Base-by-base conservation (phyloP, 2,888 invertebrate genomes). In the Synanthedon tipuliformis region DNA sequence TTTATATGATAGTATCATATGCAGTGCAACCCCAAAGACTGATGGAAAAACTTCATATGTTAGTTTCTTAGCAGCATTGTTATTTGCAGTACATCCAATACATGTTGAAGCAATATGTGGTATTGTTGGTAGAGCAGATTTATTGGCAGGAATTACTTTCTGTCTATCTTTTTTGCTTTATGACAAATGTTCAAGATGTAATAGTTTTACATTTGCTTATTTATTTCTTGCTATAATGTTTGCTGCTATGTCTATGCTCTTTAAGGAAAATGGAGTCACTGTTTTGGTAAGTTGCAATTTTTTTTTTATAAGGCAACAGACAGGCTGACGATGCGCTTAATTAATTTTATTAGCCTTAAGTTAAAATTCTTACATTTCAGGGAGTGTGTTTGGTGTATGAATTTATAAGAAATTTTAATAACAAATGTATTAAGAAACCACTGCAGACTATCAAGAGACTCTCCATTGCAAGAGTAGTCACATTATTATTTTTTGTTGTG, bases 41-140 rank as follows among this genome's bases (percentile, higher is more conserved):
- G 56, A 51, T 41, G 53, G 54, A 13, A 61, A 56, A 23, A 64
- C 58, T 57, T 59, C 58, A 23, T 84, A 89, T 58, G 71, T 87
- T 55, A 88, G 92, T 48, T 91, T 92, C 63, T 81, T 93, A 53
- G 90, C 93, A 45, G 88, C 94, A 13, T 63, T 93, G 3, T 71
- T 98, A 27, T 99, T 98, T 86, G 91, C 96, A 12, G 92, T 95
- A 13, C 98, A 98, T 88, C 98, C 99, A 0, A 85, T 98, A 51
- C 98, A 99, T 79, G 92, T 94, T 0, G 98, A 99, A 88, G 94
- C 95, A 55, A 95, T 98, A 3, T 92, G 95, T 55, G 97, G 96
- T 16, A 90, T 97, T 54, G 98, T 98, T 11, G 98, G 98, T 23
- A 86, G 97, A 69, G 97, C 98, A 41, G 98, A 98, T 78, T 84